Conservation (phyloP, 2,888 invertebrate species). For the Parasteatoda lunata region DNA sequence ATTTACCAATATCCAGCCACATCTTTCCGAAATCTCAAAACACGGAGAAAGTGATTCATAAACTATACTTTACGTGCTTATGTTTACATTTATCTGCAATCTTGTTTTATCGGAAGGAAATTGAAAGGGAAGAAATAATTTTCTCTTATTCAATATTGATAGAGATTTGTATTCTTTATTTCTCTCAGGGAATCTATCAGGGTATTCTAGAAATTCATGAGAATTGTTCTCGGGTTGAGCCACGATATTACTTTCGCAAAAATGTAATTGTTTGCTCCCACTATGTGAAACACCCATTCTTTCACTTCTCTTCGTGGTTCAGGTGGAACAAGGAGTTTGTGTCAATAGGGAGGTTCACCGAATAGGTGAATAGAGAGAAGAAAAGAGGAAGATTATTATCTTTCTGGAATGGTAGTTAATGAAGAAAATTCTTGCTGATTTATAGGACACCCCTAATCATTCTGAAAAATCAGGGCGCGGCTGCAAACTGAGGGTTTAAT, state of each 20-base stretch:
- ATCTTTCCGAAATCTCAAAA: no score
- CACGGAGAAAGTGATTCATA: no score
- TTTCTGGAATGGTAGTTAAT: slow-evolving; percentile 28
- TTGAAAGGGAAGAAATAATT: no score
- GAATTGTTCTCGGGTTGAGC: background rate
- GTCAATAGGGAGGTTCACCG: background rate
- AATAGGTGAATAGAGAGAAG: background rate
- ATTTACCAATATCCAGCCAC: no score
- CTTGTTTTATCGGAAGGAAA: no score
- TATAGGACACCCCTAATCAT: slow-evolving; percentile 30
- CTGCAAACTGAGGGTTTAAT: background rate
- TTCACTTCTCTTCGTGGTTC: background rate
- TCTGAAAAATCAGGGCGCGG: background rate
- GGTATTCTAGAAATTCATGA: no score
- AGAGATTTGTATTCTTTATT: no score
- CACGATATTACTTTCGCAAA: background rate
- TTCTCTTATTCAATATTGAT: no score
- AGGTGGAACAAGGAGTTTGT: background rate
- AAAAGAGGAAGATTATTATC: slow-evolving; percentile 41
- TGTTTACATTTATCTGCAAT: no score
- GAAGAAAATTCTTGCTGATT: slow-evolving; percentile 37
- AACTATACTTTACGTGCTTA: no score
- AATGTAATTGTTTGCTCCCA: background rate
- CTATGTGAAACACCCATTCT: background rate
- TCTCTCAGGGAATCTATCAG: no score